phyloP scores from a whole-genome alignment of 37 sponge, comb jelly and placozoan genomes.

The Chondrilla cf. caribensis region DNA sequence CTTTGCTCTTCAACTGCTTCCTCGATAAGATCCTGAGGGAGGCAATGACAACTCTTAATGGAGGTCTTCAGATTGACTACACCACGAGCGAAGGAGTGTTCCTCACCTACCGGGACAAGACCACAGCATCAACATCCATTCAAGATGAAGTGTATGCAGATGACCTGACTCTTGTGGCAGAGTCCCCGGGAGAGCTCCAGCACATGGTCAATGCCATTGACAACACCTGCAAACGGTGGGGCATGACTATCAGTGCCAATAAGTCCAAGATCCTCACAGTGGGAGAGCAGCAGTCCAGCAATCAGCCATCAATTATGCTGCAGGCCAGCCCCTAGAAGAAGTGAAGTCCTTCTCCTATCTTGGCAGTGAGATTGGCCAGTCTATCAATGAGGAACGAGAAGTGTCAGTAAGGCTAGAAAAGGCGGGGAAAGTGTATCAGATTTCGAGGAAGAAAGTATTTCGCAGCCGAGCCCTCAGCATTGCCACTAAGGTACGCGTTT shows the following conservation, averaged over 20 bases:
- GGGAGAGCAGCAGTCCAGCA: neutral
- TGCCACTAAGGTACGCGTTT: slow-evolving; percentile 9
- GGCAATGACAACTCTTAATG: neutral
- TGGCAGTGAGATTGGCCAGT: neutral
- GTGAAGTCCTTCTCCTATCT: neutral
- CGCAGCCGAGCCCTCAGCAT: slow-evolving; percentile 8
- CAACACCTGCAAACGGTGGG: neutral
- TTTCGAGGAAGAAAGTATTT: slow-evolving; percentile 10
- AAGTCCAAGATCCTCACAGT: neutral
- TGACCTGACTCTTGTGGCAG: neutral
- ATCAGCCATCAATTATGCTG: neutral
- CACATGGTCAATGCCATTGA: neutral
- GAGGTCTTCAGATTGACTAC: neutral
- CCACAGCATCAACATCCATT: neutral
- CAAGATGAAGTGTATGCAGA: neutral
- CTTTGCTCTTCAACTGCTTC: slow-evolving; percentile 6
- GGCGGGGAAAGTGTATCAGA: slow-evolving; percentile 16
- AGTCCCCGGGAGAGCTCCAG: neutral
- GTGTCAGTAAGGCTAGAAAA: neutral
- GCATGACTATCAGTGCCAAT: neutral
- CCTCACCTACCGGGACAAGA: neutral
- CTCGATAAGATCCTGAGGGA: neutral
- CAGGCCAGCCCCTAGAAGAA: neutral
- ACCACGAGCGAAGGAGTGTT: neutral
- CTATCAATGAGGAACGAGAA: neutral